These are phyloP conservation scores for Danio jaintianensis DNA, from an alignment of 2,797 vertebrate genomes.

Conservation along the genomic window DNA sequence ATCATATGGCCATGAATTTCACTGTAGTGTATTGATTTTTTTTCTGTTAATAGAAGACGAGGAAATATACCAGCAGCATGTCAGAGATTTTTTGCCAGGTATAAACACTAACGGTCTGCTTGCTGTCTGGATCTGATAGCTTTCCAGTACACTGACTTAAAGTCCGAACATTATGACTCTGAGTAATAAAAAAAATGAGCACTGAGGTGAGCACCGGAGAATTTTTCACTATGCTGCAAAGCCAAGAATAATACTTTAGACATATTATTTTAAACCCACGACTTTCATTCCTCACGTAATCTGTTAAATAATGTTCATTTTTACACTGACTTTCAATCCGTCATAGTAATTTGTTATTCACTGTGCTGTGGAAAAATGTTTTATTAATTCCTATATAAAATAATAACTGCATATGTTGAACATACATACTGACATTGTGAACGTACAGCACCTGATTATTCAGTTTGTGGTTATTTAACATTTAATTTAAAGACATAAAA, in stretches of 20 bases:
- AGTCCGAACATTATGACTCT: not conserved
- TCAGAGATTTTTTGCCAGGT: conserved; percentile 23
- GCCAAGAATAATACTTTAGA: conserved; percentile 31
- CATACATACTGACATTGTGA: conserved; percentile 15
- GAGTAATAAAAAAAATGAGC: conserved; percentile 18
- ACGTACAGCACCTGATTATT: not conserved
- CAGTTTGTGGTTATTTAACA: not conserved
- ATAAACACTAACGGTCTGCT: conserved; percentile 37
- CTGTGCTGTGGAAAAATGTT: not conserved
- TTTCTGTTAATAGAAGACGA: not conserved
- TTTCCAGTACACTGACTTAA: conserved; percentile 17
- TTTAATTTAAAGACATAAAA: not conserved
- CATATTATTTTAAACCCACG: conserved; percentile 25
- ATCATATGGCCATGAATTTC: too few relatives aligned
- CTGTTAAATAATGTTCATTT: not conserved
- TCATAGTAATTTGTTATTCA: conserved; percentile 29
- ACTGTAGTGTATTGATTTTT: not conserved
- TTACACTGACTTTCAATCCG: conserved; percentile 4
- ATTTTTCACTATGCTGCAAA: not conserved
- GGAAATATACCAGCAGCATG: conserved; percentile 1
- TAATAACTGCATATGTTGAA: conserved; percentile 4
- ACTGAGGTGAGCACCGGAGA: conserved; percentile 2
- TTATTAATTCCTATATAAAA: conserved; percentile 6
- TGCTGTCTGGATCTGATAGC: conserved; percentile 37
- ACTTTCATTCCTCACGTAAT: conserved; percentile 22